Percentiles rank a stretch among this genome's conserved stretches.
Conservation (phyloP, 2,797 vertebrate species). For the Semaprochilodus insignis region DNA sequence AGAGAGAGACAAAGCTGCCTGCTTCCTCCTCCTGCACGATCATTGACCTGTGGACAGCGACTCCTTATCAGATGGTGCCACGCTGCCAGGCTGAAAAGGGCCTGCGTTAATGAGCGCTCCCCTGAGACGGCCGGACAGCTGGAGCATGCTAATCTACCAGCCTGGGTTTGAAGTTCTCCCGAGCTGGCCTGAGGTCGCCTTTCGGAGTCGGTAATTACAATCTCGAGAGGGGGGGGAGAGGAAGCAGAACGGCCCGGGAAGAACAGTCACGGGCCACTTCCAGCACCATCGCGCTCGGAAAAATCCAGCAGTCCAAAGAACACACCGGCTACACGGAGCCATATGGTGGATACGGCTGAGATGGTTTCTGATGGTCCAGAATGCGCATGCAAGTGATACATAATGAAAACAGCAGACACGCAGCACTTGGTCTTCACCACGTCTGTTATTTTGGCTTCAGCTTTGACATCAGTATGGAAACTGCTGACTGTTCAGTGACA, state of each 20-base stretch:
- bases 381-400: conserved; percentile 19
- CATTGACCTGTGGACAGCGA: conserved; percentile 42
- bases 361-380: conserved; percentile 12
- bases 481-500: neutral
- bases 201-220: conserved; percentile 36
- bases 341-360: neutral
- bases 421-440: neutral
- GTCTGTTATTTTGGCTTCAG: conserved; percentile 1
- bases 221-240: conserved; percentile 26
- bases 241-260: conserved; percentile 21
- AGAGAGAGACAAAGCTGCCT: neutral
- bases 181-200: conserved; percentile 20
- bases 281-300: conserved; percentile 1
- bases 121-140: conserved; percentile 32
- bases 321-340: neutral
- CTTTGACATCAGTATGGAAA: neutral
- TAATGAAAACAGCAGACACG: conserved; percentile 13
- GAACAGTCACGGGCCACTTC: conserved; percentile 22
- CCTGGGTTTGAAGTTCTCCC: conserved; percentile 26
- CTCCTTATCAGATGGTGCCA: conserved; percentile 52
- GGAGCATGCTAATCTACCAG: conserved; percentile 48
- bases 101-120: conserved; percentile 52
- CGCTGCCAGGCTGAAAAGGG: conserved; percentile 25
- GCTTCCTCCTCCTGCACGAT: conserved; percentile 12
- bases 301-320: conserved; percentile 9